Base-by-base conservation (phyloP, 2,797 vertebrate species). In the Alosa sapidissima region DNA sequence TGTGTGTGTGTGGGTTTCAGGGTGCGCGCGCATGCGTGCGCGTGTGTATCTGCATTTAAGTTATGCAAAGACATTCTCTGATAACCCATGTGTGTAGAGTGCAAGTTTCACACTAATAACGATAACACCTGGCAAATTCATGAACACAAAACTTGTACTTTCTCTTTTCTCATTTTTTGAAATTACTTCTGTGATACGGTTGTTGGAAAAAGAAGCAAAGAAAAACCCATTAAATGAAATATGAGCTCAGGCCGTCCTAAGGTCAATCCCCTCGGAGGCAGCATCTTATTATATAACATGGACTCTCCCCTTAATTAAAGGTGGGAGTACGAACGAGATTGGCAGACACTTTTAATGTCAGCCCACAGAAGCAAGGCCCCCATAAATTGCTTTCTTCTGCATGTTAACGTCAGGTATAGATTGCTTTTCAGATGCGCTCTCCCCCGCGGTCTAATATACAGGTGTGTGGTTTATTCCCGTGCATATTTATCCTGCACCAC, bases 281-380 rank as follows among this genome's bases (percentile, higher is more conserved):
- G 87, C 83, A 41, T 45, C 86, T 87, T 89, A 89, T 89, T 84
- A 85, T 84, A 85, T 88, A 90, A 65, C 86, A 85, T 81, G 33
- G 81, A 86, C 90, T 91, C 86, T 89, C 85, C 54, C 87, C 92
- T 92, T 92, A 93, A 94, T 93, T 93, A 94, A 92, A 93, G 87
- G 86, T 92, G 86, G 75, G 2, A 48, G 82, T 19, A 75, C 33
- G 36, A 87, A 88, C 81, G 88, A 82, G 91, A 90, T 87, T 91
- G 89, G 85, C 92, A 91, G 88, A 87, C 47, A n/a, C 85, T 90
- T 87, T 90, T 88, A 87, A 86, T 88, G 87, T 90, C 89, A 90
- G 54, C 55, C 75, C 85, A 86, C 91, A 87, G 89, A 93, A 87
- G 72, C 49, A 47, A 89, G 84, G 84, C 82, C 87, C 82, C 89